These are phyloP conservation scores for Halcyon malimbica DNA, from an alignment of 2,113 vertebrate species.

Conservation along the genomic window DNA sequence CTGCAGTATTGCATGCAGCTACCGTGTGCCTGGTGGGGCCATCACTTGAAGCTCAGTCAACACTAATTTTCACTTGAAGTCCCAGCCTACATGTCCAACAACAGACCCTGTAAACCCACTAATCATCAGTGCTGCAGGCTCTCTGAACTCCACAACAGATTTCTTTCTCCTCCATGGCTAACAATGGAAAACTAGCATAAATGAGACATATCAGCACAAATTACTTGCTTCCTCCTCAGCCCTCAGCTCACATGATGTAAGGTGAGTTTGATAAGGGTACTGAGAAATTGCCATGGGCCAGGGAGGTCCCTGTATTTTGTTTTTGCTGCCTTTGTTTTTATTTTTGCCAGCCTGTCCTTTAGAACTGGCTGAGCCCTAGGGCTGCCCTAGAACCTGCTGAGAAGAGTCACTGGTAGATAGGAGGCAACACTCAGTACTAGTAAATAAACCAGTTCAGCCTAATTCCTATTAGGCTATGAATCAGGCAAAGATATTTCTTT, in stretches of 20 bases:
- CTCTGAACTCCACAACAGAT: background rate
- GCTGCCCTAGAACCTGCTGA: background rate
- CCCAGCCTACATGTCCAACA: background rate
- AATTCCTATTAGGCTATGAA: background rate
- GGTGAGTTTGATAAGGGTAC: background rate
- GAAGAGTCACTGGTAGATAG: background rate
- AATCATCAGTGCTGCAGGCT: background rate
- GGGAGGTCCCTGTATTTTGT: background rate
- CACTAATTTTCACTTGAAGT: too few species aligned
- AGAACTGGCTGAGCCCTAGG: background rate
- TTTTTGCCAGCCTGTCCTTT: background rate
- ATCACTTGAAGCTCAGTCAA: background rate
- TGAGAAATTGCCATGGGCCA: background rate
- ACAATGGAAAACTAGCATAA: background rate
- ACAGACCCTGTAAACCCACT: background rate
- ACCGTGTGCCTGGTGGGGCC: background rate
- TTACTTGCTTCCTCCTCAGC: background rate
- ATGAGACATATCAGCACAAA: background rate
- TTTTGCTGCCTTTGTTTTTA: background rate
- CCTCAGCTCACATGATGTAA: background rate
- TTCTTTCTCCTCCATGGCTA: background rate
- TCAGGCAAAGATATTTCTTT: background rate
- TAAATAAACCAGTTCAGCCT: background rate
- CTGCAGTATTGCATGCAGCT: background rate
- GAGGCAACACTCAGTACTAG: background rate